These are phyloP conservation scores for Tipula confusa DNA, from an alignment of 2,888 invertebrate genomes.

Conservation along the genomic window DNA sequence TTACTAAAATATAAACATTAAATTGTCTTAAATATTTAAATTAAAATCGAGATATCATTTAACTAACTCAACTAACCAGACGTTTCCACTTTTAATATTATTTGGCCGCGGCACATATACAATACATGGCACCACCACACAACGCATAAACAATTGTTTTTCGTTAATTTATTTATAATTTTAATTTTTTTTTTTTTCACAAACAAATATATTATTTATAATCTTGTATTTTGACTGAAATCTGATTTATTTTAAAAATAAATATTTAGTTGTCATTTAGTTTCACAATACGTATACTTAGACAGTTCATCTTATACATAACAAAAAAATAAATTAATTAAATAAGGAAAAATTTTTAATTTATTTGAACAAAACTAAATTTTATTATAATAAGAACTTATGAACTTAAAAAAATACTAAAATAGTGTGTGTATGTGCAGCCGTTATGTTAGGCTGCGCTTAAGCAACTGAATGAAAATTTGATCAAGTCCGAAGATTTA, in stretches of 20 bases:
- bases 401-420: neutral
- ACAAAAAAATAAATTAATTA: neutral
- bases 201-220: neutral
- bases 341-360: neutral
- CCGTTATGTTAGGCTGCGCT: slow-evolving; percentile 32
- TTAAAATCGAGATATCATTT: neutral
- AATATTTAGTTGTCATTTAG: neutral
- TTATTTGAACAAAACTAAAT: neutral
- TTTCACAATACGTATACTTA: neutral
- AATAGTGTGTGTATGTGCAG: slow-evolving; percentile 30
- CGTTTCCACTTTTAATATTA: slow-evolving; percentile 13
- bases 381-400: neutral
- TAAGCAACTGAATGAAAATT: slow-evolving; percentile 33
- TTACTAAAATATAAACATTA: neutral
- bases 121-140: neutral
- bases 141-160: neutral
- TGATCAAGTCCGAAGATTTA: slow-evolving; percentile 28
- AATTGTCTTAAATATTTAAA: slow-evolving; percentile 12
- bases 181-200: no score
- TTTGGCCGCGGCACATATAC: neutral
- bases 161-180: neutral
- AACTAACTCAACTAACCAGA: neutral
- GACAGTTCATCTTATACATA: neutral
- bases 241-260: neutral
- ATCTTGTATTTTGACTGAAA: neutral